These are phyloP conservation scores for Centropyge bicolor DNA, from an alignment of 2,797 vertebrate species.

Conservation along the genomic window DNA sequence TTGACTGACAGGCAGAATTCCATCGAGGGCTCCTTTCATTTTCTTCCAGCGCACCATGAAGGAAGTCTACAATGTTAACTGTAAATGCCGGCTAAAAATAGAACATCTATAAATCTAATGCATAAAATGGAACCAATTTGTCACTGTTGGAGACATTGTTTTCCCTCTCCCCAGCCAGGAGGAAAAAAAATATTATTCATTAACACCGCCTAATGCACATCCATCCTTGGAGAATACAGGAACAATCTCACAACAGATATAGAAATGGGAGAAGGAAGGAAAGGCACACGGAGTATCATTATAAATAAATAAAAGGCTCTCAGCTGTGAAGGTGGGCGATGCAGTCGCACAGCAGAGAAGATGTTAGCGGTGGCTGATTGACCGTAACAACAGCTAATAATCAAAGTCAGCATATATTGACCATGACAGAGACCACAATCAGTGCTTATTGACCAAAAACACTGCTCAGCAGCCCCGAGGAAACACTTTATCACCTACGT, in stretches of 20 bases:
- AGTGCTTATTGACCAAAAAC: conserved; percentile 76
- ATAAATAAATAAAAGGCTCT: conserved; percentile 78
- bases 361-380: conserved; percentile 78
- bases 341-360: conserved; percentile 64
- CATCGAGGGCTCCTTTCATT: conserved; percentile 57
- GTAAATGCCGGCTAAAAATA: conserved; percentile 76
- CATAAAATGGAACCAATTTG: conserved; percentile 76
- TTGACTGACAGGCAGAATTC: conserved; percentile 74
- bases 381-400: conserved; percentile 79
- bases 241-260: conserved; percentile 68
- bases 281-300: conserved; percentile 57
- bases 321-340: conserved; percentile 63
- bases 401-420: conserved; percentile 83
- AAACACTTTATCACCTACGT: conserved; percentile 68
- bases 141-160: conserved; percentile 73
- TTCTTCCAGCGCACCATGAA: conserved; percentile 56
- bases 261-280: conserved; percentile 59
- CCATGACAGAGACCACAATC: conserved; percentile 78
- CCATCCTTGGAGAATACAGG: conserved; percentile 67
- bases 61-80: conserved; percentile 55
- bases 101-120: conserved; percentile 71
- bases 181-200: conserved; percentile 66
- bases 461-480: conserved; percentile 58
- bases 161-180: conserved; percentile 60
- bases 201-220: conserved; percentile 77